Conservation (phyloP, 2,888 invertebrate genomes). For the Lasioglossum zephyrum region DNA sequence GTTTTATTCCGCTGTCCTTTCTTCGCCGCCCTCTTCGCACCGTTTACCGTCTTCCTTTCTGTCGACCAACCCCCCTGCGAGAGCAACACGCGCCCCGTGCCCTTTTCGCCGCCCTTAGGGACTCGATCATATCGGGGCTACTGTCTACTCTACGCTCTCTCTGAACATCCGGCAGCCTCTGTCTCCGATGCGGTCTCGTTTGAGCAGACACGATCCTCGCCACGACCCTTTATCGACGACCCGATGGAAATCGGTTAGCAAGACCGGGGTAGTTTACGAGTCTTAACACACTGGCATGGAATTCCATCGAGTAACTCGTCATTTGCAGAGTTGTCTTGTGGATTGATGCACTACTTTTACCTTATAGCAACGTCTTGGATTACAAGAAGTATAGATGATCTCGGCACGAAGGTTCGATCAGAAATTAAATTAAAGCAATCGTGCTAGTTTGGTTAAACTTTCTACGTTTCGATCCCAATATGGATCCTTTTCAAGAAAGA, state of each 20-base stretch:
- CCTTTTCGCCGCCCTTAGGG: conserved; percentile 46
- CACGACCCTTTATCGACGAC: conserved; percentile 6
- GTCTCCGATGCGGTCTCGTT: conserved; percentile 38
- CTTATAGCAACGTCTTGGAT: no score
- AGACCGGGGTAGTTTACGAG: background rate
- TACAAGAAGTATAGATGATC: no score
- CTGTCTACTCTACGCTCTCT: conserved; percentile 34
- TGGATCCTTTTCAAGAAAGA: no score
- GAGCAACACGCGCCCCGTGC: conserved; percentile 29
- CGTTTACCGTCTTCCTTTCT: conserved; percentile 45
- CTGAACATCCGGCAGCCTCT: conserved; percentile 3
- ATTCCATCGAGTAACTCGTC: background rate
- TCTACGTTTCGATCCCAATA: no score
- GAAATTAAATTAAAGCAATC: no score
- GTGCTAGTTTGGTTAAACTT: no score
- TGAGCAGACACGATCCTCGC: conserved; percentile 15
- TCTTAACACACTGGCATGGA: background rate
- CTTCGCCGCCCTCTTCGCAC: conserved; percentile 38
- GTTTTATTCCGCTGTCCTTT: conserved; percentile 53
- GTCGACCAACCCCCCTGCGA: conserved; percentile 1
- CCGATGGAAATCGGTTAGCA: conserved; percentile 25
- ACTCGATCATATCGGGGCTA: conserved; percentile 55
- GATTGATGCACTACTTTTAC: background rate
- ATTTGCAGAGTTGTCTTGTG: background rate
- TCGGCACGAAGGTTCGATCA: no score